These are phyloP conservation scores for Pelodytes ibericus DNA, from an alignment of 2,797 vertebrate genomes.

Conservation along the genomic window DNA sequence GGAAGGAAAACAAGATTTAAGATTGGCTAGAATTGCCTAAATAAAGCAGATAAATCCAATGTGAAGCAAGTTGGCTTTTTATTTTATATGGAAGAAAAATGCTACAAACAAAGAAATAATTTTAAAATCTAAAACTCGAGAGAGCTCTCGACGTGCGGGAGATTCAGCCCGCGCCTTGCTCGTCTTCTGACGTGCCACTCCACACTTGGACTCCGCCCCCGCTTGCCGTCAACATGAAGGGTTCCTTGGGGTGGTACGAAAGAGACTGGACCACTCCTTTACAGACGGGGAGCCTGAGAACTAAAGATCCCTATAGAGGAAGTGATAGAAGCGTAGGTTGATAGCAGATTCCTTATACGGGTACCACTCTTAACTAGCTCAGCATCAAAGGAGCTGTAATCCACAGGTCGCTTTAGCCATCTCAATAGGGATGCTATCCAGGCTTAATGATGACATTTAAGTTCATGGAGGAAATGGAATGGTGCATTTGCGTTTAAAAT, in stretches of 20 bases:
- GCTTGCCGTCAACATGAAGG: slow-evolving; percentile 80
- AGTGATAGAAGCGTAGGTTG: neutral
- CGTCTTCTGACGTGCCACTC: slow-evolving; percentile 73
- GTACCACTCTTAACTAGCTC: too few species aligned
- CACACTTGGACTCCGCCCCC: slow-evolving; percentile 84
- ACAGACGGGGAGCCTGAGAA: slow-evolving; percentile 78
- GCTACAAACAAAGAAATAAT: neutral
- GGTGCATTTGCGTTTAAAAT: too few species aligned
- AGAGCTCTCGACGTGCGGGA: too few species aligned
- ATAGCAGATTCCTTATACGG: too few species aligned
- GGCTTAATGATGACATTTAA: too few species aligned
- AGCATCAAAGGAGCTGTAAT: too few species aligned
- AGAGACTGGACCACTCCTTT: slow-evolving; percentile 85
- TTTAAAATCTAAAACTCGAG: neutral
- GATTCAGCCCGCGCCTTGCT: slow-evolving; percentile 37
- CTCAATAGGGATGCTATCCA: too few species aligned
- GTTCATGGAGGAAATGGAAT: too few species aligned
- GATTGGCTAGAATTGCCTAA: neutral
- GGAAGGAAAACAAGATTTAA: too few species aligned
- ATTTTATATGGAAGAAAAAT: slow-evolving; percentile 5
- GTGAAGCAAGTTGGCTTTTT: slow-evolving; percentile 1
- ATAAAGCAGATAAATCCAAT: neutral
- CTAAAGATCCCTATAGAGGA: slow-evolving; percentile 79
- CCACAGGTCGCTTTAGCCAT: too few species aligned
- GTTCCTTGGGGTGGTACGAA: slow-evolving; percentile 83